Evolutionary conservation across 2,797 vertebrate species (phyloP), one percentile per base, ranked within the genome.

Genomic region (Kryptolebias ocellatus): DNA sequence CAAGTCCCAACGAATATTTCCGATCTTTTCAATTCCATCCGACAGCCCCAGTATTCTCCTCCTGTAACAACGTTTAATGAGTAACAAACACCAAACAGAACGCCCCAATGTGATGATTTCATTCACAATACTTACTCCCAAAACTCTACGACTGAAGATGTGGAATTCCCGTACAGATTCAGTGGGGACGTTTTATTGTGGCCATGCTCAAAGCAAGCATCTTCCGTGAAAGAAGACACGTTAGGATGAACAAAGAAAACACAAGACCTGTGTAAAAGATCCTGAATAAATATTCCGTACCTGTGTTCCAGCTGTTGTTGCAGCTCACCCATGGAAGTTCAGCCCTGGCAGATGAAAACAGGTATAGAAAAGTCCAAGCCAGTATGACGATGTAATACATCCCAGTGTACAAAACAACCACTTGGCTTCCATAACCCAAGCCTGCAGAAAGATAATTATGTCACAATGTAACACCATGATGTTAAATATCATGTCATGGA

Each of bases 21-120:
- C 98, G 49, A 98, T 74, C n/a, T 97, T 80, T 57, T 98, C 95
- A 75, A 99, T 97, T 58, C 97, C 96, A 10, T 88, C 83, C 0
- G 98, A 98, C 79, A 99, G 90, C 53, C 95, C 95, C 46, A 99
- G 82, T 55, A 99, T 95, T 84, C 96, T 91, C 84, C 95, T 95
- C 92, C 98, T 99, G 74, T 0, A 18, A 76, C 9, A 73, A 50
- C 57, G 4, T 59, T 4, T 31, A 50, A 58, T 65, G 28, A 58
- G n/a, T 2, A 61, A 54, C 10, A 34, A 7, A 12, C 3, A 45
- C 16, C 24, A 53, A 53, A 51, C 31, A 60, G 1, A 28, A 42
- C 20, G 29, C 3, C 0, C 2, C 47, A 0, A 16, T 20, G 47
- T 27, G 4, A 52, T 31, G 15, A 2, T 17, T 60, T 31, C 12